Evolutionary conservation across 1,140 invertebrate species (phyloP).

Genomic region (Heterodera carotae): DNA sequence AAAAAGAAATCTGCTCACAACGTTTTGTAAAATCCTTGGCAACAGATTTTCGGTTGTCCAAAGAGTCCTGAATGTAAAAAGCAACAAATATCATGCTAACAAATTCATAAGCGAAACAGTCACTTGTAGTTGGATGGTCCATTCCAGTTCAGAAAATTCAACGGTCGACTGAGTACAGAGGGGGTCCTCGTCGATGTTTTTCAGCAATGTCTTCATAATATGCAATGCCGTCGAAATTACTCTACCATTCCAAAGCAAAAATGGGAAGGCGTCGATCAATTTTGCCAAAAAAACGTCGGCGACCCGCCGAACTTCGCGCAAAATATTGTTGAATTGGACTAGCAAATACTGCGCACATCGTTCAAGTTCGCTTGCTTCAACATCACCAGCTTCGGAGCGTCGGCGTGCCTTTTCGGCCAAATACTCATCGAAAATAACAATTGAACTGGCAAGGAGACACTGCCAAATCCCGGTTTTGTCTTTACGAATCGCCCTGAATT

Average conservation of each 20-base stretch:
- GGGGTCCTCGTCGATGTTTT: constrained; percentile 77
- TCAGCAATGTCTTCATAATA: constrained; percentile 86
- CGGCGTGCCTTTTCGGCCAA: constrained; percentile 41
- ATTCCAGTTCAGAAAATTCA: constrained; percentile 43
- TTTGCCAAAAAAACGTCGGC: constrained; percentile 90
- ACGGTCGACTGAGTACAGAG: constrained; percentile 50
- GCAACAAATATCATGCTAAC: constrained; percentile 1
- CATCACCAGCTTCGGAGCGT: constrained; percentile 27
- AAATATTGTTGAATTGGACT: constrained; percentile 94
- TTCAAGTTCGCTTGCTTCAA: constrained; percentile 67
- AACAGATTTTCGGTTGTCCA: constrained; percentile 80
- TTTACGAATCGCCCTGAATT: constrained; percentile 84
- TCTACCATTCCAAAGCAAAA: constrained; percentile 76
- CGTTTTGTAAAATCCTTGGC: constrained; percentile 85
- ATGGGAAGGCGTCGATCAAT: constrained; percentile 81
- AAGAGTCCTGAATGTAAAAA: constrained; percentile 78
- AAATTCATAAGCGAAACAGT: constrained; percentile 13
- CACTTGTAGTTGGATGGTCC: constrained; percentile 62
- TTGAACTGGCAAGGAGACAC: constrained; percentile 75
- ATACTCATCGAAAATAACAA: constrained; percentile 66
- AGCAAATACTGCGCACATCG: constrained; percentile 81
- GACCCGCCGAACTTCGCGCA: constrained; percentile 80
- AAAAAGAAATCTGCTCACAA: constrained; percentile 86
- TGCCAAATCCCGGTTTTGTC: constrained; percentile 96
- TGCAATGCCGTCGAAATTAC: constrained; percentile 96